Base-by-base conservation (phyloP, 2,113 vertebrate species). In the Lontra canadensis region DNA sequence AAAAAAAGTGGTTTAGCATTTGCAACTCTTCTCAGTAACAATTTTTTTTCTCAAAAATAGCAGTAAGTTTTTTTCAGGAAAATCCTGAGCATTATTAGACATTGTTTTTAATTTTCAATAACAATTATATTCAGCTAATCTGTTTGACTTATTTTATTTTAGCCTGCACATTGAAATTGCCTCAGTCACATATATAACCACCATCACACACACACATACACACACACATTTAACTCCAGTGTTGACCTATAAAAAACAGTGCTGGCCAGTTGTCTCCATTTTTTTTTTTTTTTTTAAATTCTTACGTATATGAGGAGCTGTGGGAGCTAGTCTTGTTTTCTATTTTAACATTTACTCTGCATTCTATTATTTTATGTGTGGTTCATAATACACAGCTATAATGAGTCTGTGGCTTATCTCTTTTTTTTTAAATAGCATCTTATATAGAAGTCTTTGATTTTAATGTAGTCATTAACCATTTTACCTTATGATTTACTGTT, bases 361-460 rank as follows among this genome's bases (percentile, higher is more conserved):
- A 87, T 76, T 44, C 47, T 69, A 59, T 29, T 74, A 80, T 65
- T 87, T 67, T 86, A 39, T 76, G 78, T 69, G 67, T 92, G 65
- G 36, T 91, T 96, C 97, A 55, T 88, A 88, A 94, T 61, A 87
- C 71, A 83, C 39, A 86, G 90, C 74, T 61, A 79, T 79, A 74
- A 88, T 23, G 49, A 96, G 61, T 26, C 39, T 61, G 23, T 79
- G 73, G 23, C 57, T 65, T 79, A 25, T 49, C 59, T 65, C 47
- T 79, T 15, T 52, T 23, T 74, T 23, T 65, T 65, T 3, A 15
- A 90, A 63, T 21, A 39, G 6, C 9, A 4, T 49, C 44, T 90
- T 79, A 20, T 52, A 49, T 5, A 65, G 88, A 52, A 79, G 4
- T 90, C 11, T 65, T 49, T 65, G 34, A 78, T 78, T 36, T 67